phyloP scores from a whole-genome alignment of 2,888 invertebrate genomes.

The Abscondita cerata region DNA sequence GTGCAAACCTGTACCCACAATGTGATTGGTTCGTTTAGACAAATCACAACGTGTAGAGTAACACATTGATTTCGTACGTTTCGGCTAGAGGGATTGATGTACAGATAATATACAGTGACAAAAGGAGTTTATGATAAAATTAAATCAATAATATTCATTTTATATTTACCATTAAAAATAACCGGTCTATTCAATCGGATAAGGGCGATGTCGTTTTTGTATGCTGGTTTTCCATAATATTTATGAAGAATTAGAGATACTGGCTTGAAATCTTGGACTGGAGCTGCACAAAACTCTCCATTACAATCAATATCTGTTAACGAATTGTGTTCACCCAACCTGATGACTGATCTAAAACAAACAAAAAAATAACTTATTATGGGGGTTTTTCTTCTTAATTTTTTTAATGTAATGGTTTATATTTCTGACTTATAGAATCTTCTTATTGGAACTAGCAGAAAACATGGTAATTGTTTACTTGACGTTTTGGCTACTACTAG shows the following conservation, averaged over 20 bases:
- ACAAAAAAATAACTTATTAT: background rate
- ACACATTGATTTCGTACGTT: no score
- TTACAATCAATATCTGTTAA: conserved; percentile 47
- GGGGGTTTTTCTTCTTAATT: background rate
- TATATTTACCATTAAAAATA: conserved; percentile 48
- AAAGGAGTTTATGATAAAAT: no score
- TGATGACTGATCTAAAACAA: conserved; percentile 43
- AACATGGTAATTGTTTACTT: no score
- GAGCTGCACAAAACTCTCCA: conserved; percentile 51
- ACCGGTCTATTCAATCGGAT: conserved; percentile 49
- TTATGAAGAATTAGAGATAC: conserved; percentile 49
- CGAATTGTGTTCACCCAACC: conserved; percentile 48
- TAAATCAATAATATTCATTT: background rate
- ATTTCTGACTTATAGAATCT: no score
- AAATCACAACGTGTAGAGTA: no score
- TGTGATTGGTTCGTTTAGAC: no score
- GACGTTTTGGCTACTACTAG: no score
- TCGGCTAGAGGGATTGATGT: no score
- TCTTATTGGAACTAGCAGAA: no score
- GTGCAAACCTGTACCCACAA: no score
- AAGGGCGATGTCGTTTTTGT: conserved; percentile 56
- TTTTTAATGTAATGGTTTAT: no score
- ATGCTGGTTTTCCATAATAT: conserved; percentile 46
- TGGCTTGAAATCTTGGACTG: conserved; percentile 54
- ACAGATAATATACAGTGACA: no score